Conservation (phyloP, 2,888 invertebrate species). For the Glyphotaelius pellucidus region DNA sequence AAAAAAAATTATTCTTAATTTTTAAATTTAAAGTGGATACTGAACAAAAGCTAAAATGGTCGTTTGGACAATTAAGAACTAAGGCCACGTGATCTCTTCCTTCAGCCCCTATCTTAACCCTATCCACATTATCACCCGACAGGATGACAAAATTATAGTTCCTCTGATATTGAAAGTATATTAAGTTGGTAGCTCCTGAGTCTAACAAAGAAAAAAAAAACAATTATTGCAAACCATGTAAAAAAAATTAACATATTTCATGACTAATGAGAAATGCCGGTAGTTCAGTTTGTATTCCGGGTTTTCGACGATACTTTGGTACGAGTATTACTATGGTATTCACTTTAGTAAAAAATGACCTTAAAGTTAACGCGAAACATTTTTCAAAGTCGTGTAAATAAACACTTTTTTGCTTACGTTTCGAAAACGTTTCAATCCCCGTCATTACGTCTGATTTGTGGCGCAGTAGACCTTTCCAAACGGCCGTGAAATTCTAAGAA, state of each 20-base stretch:
- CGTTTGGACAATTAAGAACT: too few relatives aligned
- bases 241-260: too few relatives aligned
- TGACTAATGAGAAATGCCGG: too few relatives aligned
- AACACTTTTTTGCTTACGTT: not conserved
- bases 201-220: too few relatives aligned
- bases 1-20: too few relatives aligned
- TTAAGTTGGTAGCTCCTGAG: too few relatives aligned
- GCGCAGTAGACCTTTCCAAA: not conserved
- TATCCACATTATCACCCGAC: not conserved
- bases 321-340: too few relatives aligned
- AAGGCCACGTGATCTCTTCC: too few relatives aligned
- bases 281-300: not conserved
- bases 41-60: too few relatives aligned
- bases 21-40: too few relatives aligned
- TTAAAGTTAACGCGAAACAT: not conserved
- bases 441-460: slow-evolving; percentile 2
- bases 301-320: not conserved
- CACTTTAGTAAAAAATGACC: not conserved
- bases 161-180: too few relatives aligned
- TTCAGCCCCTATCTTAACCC: not conserved
- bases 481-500: not conserved
- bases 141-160: not conserved
- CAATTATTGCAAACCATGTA: too few relatives aligned
- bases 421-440: not conserved
- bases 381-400: not conserved